Conservation (phyloP, 2,888 invertebrate genomes). For the Apodemia mormo region DNA sequence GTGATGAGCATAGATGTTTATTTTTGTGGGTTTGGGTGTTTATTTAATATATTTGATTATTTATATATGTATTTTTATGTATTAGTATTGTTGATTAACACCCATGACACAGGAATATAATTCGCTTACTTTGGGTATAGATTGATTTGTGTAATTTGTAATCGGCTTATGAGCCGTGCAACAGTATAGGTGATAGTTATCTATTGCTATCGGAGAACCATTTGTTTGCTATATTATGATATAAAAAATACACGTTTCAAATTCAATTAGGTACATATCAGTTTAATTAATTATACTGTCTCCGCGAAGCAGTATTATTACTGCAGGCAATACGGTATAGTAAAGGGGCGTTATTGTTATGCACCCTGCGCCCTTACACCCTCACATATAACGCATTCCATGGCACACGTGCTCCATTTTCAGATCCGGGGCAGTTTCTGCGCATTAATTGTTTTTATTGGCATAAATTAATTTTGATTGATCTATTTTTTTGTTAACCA, state of each 20-base stretch:
- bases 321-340: slow-evolving; percentile 50
- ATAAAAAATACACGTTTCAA: not conserved
- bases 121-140: too few relatives aligned
- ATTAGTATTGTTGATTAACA: too few relatives aligned
- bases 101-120: too few relatives aligned
- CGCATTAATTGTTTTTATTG: slow-evolving; percentile 45
- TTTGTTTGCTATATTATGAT: too few relatives aligned
- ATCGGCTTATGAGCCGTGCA: too few relatives aligned
- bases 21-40: too few relatives aligned
- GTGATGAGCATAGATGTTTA: too few relatives aligned
- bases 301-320: slow-evolving; percentile 60
- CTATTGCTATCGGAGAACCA: too few relatives aligned
- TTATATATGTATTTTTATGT: too few relatives aligned
- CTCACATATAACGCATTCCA: slow-evolving; percentile 54
- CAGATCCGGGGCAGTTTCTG: slow-evolving; percentile 40
- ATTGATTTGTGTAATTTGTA: too few relatives aligned
- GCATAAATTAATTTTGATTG: slow-evolving; percentile 38
- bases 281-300: slow-evolving; percentile 46
- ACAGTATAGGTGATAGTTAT: too few relatives aligned
- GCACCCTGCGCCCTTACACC: slow-evolving; percentile 46
- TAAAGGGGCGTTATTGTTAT: slow-evolving; percentile 47
- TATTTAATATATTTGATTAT: too few relatives aligned
- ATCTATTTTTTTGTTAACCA: slow-evolving; percentile 25
- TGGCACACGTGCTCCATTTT: slow-evolving; percentile 63
- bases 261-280: slow-evolving; percentile 28